phyloP scores from a whole-genome alignment of 2,797 vertebrate species.

The Cynodonichthys magdalenae region DNA sequence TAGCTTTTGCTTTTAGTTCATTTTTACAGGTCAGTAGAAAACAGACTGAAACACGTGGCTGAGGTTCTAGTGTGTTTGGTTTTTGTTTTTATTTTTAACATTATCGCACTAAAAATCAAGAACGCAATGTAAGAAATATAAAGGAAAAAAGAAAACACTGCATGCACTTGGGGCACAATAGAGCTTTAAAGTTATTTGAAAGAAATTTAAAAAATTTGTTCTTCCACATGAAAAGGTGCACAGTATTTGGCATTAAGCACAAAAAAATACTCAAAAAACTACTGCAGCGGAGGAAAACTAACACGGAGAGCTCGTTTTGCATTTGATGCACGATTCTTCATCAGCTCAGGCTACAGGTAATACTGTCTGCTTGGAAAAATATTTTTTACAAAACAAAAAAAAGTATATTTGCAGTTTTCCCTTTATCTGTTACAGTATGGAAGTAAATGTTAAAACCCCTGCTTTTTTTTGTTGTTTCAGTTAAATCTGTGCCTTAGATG shows the following conservation, averaged over 20 bases:
- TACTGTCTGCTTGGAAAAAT: slow-evolving; percentile 76
- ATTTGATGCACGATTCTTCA: slow-evolving; percentile 68
- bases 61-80: slow-evolving; percentile 20
- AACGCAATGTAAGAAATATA: slow-evolving; percentile 74
- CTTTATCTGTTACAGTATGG: slow-evolving; percentile 49
- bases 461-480: slow-evolving; percentile 14
- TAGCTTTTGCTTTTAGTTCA: slow-evolving; percentile 28
- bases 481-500: slow-evolving; percentile 49
- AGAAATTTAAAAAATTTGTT: slow-evolving; percentile 55
- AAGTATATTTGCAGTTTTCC: slow-evolving; percentile 57
- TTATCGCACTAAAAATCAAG: slow-evolving; percentile 80
- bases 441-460: slow-evolving; percentile 47
- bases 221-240: slow-evolving; percentile 76
- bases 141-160: slow-evolving; percentile 68
- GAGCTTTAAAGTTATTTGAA: slow-evolving; percentile 70
- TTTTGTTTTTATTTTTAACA: slow-evolving; percentile 68
- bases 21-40: slow-evolving; percentile 25
- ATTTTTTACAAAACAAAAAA: slow-evolving; percentile 69
- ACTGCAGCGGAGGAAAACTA: slow-evolving; percentile 57
- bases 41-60: slow-evolving; percentile 10
- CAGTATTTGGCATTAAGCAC: slow-evolving; percentile 83
- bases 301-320: slow-evolving; percentile 59
- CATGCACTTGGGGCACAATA: slow-evolving; percentile 80
- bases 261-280: slow-evolving; percentile 62
- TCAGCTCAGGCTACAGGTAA: slow-evolving; percentile 63